These are phyloP conservation scores for Pelusios castaneus DNA, from an alignment of 2,113 vertebrate species.

Conservation along the genomic window DNA sequence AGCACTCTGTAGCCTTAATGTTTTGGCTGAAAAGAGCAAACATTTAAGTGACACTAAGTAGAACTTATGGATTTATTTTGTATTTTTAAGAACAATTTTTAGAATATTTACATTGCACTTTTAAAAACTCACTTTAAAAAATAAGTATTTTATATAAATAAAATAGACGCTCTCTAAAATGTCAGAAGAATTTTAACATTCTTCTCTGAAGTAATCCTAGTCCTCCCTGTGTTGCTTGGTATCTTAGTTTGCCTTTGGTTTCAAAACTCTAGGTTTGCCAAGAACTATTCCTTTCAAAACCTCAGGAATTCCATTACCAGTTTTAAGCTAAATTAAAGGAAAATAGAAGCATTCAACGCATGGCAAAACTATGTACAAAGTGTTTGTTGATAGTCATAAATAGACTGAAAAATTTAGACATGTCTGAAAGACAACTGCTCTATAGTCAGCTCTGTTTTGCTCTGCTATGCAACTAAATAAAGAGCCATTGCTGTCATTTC, in stretches of 20 bases:
- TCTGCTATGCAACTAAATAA: slow-evolving; percentile 40
- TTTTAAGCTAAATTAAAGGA: slow-evolving; percentile 80
- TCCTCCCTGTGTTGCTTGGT: slow-evolving; percentile 67
- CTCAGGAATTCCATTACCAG: slow-evolving; percentile 82
- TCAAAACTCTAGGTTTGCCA: slow-evolving; percentile 73
- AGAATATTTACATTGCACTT: not conserved
- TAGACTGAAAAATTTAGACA: slow-evolving; percentile 73
- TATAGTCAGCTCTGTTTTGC: slow-evolving; percentile 57
- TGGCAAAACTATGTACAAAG: slow-evolving; percentile 70
- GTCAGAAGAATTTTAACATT: slow-evolving; percentile 63
- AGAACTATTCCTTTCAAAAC: slow-evolving; percentile 79
- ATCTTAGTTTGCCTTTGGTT: slow-evolving; percentile 79
- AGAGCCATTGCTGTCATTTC: slow-evolving; percentile 47
- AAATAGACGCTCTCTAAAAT: slow-evolving; percentile 58
- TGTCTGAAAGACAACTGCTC: slow-evolving; percentile 65
- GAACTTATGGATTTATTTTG: not conserved
- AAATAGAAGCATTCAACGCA: slow-evolving; percentile 77
- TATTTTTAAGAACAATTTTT: slow-evolving; percentile 30
- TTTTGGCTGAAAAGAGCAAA: slow-evolving; percentile 39
- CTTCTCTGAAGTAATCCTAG: slow-evolving; percentile 67
- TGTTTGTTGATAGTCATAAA: slow-evolving; percentile 79
- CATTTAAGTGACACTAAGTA: not conserved
- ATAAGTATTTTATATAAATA: slow-evolving; percentile 40
- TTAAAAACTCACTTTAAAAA: slow-evolving; percentile 17
- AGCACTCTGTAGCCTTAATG: slow-evolving; percentile 15